A percentile compares a stretch with the other conserved stretches of the same genome.
These are phyloP conservation scores for Drosophila planitibia DNA, from an alignment of 2,888 invertebrate species.

Conservation along the genomic window DNA sequence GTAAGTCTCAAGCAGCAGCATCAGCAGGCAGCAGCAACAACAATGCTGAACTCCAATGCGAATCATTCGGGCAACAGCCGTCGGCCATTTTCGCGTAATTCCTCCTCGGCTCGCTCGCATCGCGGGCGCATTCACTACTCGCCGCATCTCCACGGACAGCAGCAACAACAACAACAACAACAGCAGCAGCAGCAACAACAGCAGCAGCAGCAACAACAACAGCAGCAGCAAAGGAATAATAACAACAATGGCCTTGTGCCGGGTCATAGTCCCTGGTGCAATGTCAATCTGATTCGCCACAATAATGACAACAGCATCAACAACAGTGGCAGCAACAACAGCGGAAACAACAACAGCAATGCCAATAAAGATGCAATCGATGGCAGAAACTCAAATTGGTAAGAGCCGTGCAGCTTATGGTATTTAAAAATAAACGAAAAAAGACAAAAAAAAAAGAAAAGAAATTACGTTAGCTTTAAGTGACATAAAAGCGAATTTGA, in stretches of 20 bases:
- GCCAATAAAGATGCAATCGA: conserved; percentile 63
- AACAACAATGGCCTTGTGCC: conserved; percentile 63
- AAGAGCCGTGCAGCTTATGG: conserved; percentile 77
- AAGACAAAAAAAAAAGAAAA: conserved; percentile 22
- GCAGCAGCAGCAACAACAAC: conserved; percentile 39
- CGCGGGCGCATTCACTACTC: conserved; percentile 84
- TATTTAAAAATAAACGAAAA: conserved; percentile 36
- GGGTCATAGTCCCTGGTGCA: conserved; percentile 76
- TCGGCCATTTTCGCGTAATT: conserved; percentile 84
- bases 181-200: conserved; percentile 71
- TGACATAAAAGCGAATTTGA: conserved; percentile 80
- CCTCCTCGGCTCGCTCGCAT: conserved; percentile 82
- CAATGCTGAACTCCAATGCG: conserved; percentile 75
- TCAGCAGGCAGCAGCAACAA: conserved; percentile 44
- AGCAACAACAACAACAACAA: conserved; percentile 45
- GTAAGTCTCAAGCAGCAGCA: conserved; percentile 38
- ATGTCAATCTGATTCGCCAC: conserved; percentile 64
- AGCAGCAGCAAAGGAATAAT: conserved; percentile 37
- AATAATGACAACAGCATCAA: conserved; percentile 52
- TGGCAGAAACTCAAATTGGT: conserved; percentile 83
- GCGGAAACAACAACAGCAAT: conserved; percentile 41
- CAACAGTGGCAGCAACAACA: conserved; percentile 46
- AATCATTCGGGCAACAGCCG: conserved; percentile 84
- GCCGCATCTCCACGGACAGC: conserved; percentile 80
- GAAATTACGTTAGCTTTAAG: conserved; percentile 75